Percentiles rank a stretch among this genome's conserved stretches.
phyloP scores from a whole-genome alignment of 2,888 invertebrate species.

The Synergus umbraculus region DNA sequence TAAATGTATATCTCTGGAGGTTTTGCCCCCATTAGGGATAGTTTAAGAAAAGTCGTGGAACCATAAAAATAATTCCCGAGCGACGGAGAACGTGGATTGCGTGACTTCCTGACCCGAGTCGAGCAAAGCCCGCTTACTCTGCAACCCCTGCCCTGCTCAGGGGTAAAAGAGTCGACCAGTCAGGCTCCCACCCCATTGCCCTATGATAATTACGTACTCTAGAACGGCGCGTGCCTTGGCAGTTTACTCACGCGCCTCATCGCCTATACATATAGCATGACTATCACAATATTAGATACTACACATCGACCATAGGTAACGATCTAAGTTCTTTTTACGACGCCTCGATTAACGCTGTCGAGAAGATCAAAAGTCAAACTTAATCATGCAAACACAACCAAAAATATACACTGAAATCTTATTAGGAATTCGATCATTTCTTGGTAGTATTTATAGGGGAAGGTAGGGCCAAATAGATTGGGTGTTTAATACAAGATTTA shows the following conservation, averaged over 20 bases:
- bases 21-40: slow-evolving; percentile 19
- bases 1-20: background rate
- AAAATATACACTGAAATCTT: background rate
- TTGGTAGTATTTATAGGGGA: background rate
- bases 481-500: background rate
- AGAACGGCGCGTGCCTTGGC: slow-evolving; percentile 71
- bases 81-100: slow-evolving; percentile 63
- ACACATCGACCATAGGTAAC: slow-evolving; percentile 41
- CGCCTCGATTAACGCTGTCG: slow-evolving; percentile 43
- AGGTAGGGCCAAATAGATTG: background rate
- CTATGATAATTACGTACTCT: slow-evolving; percentile 73
- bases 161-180: slow-evolving; percentile 38
- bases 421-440: background rate
- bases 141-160: slow-evolving; percentile 49
- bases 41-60: slow-evolving; percentile 65
- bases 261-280: slow-evolving; percentile 59
- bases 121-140: slow-evolving; percentile 52
- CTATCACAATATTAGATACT: slow-evolving; percentile 49
- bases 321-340: slow-evolving; percentile 1
- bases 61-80: slow-evolving; percentile 59
- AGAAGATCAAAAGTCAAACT: slow-evolving; percentile 54
- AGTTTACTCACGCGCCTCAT: slow-evolving; percentile 66
- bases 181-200: slow-evolving; percentile 53
- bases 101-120: slow-evolving; percentile 71
- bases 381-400: background rate